Evolutionary conservation across 2,113 vertebrate species (phyloP).

Genomic region (Ptilorrhoa leucosticta): DNA sequence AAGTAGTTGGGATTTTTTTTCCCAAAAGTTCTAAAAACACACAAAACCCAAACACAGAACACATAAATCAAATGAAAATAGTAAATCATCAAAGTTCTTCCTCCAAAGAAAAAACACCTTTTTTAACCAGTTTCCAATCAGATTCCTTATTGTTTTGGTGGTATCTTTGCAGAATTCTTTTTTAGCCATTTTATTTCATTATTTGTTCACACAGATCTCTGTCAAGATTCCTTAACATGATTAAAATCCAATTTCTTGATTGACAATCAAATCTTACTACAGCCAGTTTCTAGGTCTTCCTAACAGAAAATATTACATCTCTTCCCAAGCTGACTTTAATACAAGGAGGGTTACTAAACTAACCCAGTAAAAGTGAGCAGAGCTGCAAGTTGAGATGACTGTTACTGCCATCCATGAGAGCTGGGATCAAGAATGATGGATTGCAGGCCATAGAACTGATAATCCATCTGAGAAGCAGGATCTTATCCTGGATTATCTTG

Average conservation of each 20-base stretch:
- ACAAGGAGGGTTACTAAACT: conserved; percentile 58
- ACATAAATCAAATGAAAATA: background rate
- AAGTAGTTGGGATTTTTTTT: background rate
- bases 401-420: conserved; percentile 18
- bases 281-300: conserved; percentile 54
- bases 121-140: background rate
- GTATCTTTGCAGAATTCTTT: conserved; percentile 38
- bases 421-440: conserved; percentile 62
- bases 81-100: background rate
- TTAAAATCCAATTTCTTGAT: conserved; percentile 64
- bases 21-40: background rate
- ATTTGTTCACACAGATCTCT: conserved; percentile 52
- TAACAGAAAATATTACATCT: conserved; percentile 66
- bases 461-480: conserved; percentile 40
- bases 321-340: conserved; percentile 55
- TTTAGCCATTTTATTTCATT: conserved; percentile 60
- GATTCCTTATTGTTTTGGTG: conserved; percentile 9
- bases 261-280: conserved; percentile 50
- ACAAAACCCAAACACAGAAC: background rate
- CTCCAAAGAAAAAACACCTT: background rate
- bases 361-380: conserved; percentile 63
- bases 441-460: conserved; percentile 47
- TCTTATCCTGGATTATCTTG: conserved; percentile 50
- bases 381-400: conserved; percentile 63
- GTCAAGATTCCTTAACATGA: conserved; percentile 61